Conservation (phyloP, 2,888 invertebrate genomes). For the Rhopalosiphum nymphaeae region DNA sequence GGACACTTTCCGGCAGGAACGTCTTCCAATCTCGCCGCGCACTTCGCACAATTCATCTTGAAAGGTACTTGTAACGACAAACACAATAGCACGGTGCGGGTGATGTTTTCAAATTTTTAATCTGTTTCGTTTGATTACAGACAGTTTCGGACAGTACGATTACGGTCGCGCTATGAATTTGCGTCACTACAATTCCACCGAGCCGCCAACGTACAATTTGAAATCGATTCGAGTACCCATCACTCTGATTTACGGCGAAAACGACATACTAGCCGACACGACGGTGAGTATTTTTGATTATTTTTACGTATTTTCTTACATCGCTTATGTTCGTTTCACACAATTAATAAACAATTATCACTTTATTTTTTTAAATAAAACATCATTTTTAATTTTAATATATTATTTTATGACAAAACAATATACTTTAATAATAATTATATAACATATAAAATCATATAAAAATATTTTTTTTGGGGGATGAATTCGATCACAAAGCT, state of each 20-base stretch:
- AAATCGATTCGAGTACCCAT: constrained; percentile 75
- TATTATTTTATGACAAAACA: no score
- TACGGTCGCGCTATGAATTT: constrained; percentile 73
- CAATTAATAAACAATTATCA: no score
- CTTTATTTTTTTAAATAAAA: no score
- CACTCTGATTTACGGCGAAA: constrained; percentile 75
- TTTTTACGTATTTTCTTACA: not conserved
- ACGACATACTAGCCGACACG: constrained; percentile 76
- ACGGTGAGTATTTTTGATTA: constrained; percentile 70
- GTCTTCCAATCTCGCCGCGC: constrained; percentile 80
- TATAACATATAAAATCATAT: no score
- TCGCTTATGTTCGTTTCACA: no score
- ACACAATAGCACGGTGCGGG: constrained; percentile 69
- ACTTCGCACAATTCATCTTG: constrained; percentile 79
- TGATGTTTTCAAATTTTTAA: constrained; percentile 69
- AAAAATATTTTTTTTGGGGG: no score
- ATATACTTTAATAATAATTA: no score
- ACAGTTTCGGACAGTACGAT: constrained; percentile 75
- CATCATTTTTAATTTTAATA: no score
- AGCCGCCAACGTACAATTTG: constrained; percentile 75
- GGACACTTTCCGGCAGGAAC: constrained; percentile 82
- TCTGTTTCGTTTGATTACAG: constrained; percentile 71
- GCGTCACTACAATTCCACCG: constrained; percentile 72
- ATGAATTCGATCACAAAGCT: no score
- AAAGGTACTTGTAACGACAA: constrained; percentile 68